Evolutionary conservation across 2,797 vertebrate species (phyloP).

Genomic region (Limnodromus scolopaceus): DNA sequence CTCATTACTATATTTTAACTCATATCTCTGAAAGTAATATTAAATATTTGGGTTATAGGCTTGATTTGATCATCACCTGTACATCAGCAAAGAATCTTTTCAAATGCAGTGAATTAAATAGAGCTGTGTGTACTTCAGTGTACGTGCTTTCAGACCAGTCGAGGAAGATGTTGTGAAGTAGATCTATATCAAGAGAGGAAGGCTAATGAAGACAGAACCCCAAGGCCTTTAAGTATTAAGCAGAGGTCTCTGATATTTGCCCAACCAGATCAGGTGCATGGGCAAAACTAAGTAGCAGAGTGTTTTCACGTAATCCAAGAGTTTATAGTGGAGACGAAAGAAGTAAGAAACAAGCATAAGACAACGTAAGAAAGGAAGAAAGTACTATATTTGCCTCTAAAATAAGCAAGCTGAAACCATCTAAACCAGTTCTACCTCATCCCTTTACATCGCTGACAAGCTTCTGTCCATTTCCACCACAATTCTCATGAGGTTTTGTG

Average conservation of each 20-base stretch:
- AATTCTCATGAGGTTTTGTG: not conserved
- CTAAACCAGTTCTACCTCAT: not conserved
- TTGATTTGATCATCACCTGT: not conserved
- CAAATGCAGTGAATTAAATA: not conserved
- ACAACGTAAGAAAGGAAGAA: not conserved
- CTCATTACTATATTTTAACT: not conserved
- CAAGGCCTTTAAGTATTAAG: not conserved
- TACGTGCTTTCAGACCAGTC: not conserved
- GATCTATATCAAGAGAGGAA: not conserved
- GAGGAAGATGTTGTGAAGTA: not conserved
- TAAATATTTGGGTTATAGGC: conserved; percentile 6
- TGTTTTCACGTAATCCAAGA: not conserved
- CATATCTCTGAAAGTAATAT: not conserved
- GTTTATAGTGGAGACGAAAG: not conserved
- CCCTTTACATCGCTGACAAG: not conserved
- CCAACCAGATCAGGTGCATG: not conserved
- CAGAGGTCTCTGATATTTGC: not conserved
- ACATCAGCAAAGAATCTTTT: not conserved
- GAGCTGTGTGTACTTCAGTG: not conserved
- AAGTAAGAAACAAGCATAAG: not conserved
- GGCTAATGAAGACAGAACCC: not conserved
- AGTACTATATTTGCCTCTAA: not conserved
- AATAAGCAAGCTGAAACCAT: not conserved
- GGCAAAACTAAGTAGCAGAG: not conserved
- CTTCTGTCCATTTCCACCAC: not conserved